Evolutionary conservation across 2,888 invertebrate species (phyloP), one percentile per base, ranked within the genome.

Genomic region (Dorcus parallelipipedus): DNA sequence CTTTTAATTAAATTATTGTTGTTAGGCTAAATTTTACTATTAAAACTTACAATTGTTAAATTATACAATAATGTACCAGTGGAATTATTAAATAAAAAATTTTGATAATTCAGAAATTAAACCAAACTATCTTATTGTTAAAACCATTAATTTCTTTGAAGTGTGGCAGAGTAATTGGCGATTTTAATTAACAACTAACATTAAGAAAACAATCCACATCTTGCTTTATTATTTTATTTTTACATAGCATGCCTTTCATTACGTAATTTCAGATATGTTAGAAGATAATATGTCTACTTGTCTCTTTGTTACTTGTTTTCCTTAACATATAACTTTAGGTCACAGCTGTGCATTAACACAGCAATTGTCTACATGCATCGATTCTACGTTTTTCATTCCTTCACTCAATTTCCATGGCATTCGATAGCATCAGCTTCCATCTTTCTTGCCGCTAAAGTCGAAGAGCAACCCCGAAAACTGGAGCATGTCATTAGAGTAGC

Each of bases 361-460:
- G 98, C 97, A 38, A 97, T 97, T 73, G 97, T 98, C 56, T 98
- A 98, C 75, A 97, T 98, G 97, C 98, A 99, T 81, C 86, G 98
- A 56, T 99, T 98, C 82, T 99, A 97, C 81, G 95, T 97, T 81
- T 97, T 95, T 82, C 97, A 98, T 78, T 95, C 97, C 10, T 95
- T 99, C 81, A 89, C 93, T 52, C 91, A 92, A 77, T 98, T 97
- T 78, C 94, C 95, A 80, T 88, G 96, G 77, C 93, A 95, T 79
- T 89, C 93, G 54, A 93, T 98, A 77, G 95, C 97, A 8, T 89
- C 96, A 3, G 96, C 97, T 3, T 91, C 96, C 54, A 83, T 99
- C 52, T 99, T 99, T 80, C 83, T 99, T 68, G 97, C 98, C 60
- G 97, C 97, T 63, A 99, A 99, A 84, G 94, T 97, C 51, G 98